Conservation (phyloP, 2,113 vertebrate genomes). For the Myodes glareolus region DNA sequence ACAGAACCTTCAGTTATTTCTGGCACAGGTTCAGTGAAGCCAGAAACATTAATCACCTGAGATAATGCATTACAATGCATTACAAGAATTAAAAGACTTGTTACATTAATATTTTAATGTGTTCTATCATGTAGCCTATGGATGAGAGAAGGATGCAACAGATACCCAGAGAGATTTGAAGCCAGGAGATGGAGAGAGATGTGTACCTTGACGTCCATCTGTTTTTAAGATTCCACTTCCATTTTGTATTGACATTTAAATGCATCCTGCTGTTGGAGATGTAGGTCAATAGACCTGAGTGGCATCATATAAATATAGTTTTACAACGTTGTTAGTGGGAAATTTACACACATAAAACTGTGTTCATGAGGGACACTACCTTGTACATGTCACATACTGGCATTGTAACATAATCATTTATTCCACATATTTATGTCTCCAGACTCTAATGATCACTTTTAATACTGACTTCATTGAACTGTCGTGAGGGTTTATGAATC, state of each 20-base stretch:
- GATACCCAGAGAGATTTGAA: background rate
- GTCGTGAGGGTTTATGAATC: conserved; percentile 22
- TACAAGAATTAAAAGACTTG: background rate
- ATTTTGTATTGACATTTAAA: background rate
- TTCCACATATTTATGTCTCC: background rate
- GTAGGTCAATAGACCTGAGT: background rate
- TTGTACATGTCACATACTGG: background rate
- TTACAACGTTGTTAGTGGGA: background rate
- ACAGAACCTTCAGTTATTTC: background rate
- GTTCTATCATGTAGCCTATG: background rate
- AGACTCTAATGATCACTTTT: background rate
- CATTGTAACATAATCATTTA: background rate
- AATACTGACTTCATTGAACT: background rate
- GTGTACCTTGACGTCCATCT: background rate
- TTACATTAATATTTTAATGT: background rate
- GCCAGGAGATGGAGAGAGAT: background rate
- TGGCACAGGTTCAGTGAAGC: background rate
- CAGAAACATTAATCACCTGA: background rate
- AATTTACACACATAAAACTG: background rate
- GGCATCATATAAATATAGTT: background rate
- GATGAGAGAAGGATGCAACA: background rate
- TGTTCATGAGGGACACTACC: background rate
- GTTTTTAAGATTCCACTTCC: background rate
- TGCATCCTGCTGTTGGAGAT: background rate
- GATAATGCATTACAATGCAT: background rate